Conservation (phyloP, 2,113 vertebrate species). For the Phaethon lepturus region DNA sequence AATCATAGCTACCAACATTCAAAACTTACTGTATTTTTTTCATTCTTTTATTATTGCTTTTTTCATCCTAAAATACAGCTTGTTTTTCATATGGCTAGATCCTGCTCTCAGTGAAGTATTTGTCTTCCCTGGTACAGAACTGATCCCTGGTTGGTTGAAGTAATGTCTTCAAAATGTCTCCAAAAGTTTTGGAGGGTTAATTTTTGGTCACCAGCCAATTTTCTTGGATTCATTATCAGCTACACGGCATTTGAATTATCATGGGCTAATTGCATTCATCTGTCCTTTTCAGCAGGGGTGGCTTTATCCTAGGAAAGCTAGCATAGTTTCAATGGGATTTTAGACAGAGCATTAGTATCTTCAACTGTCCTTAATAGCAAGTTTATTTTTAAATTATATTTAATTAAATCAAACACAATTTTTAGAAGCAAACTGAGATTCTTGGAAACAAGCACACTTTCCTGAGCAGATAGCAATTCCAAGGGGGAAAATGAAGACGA, state of each 20-base stretch:
- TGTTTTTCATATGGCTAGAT: neutral
- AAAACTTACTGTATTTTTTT: neutral
- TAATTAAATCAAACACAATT: neutral
- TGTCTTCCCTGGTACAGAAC: neutral
- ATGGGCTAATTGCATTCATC: neutral
- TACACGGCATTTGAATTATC: neutral
- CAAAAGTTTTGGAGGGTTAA: neutral
- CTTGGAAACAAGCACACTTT: neutral
- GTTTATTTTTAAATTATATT: neutral
- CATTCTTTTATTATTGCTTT: neutral
- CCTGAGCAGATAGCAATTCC: neutral
- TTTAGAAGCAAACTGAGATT: neutral
- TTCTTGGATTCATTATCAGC: neutral
- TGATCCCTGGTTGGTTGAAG: neutral
- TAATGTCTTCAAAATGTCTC: neutral
- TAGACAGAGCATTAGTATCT: neutral
- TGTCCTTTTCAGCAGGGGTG: neutral
- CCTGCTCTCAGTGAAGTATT: neutral
- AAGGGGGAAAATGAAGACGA: neutral
- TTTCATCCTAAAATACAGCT: neutral
- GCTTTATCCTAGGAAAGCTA: neutral
- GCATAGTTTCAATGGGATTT: neutral
- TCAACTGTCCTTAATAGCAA: neutral
- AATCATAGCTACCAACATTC: constrained; percentile 10
- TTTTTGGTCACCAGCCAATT: neutral